Evolutionary conservation across 2,888 invertebrate genomes (phyloP), one percentile per base, ranked within the genome.

Genomic region (Acleris emargana): DNA sequence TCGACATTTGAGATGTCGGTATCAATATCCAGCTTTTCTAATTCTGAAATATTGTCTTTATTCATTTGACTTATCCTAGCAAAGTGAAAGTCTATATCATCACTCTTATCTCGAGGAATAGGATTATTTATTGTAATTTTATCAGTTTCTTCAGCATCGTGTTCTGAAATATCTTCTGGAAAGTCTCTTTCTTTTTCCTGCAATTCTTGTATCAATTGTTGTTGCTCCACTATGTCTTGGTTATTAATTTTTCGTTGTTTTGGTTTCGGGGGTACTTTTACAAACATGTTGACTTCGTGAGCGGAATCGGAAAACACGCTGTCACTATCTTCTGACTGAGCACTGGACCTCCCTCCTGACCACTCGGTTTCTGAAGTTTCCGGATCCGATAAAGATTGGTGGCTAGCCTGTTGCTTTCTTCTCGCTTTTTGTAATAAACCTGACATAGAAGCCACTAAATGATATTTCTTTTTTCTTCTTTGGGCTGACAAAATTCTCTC

Each of bases 351-450:
- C 17, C 93, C 93, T 50, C 94, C 94, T 63, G 94, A 93, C 93
- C 93, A 96, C 79, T 96, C 96, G 5, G 94, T 95, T 83, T 96
- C 96, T 1, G 96, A 96, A 54, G 95, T 95, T 84, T 96, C 96
- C 4, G 96, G 95, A 79, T 96, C 96, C 13, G 96, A 96, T 58
- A 96, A 79, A 0, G 96, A 96, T 75, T 95, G 95, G 71, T 93
- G 91, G 72, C 93, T 91, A 38, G 92, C 87, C 77, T 93, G 93
- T 38, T 94, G 93, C 84, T 94, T 95, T 75, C 95, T 86, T 81
- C 97, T 96, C 0, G 97, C 97, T 89, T 97, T 97, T 83, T 97
- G 97, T 73, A 97, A 89, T 69, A 97, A 94, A 22, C 96, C 97
- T 1, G 97, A 97, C 87, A 97, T 95, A 0, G 97, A 97, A 0